Conservation (phyloP, 2,888 invertebrate genomes). For the Ptychoptera contaminata region DNA sequence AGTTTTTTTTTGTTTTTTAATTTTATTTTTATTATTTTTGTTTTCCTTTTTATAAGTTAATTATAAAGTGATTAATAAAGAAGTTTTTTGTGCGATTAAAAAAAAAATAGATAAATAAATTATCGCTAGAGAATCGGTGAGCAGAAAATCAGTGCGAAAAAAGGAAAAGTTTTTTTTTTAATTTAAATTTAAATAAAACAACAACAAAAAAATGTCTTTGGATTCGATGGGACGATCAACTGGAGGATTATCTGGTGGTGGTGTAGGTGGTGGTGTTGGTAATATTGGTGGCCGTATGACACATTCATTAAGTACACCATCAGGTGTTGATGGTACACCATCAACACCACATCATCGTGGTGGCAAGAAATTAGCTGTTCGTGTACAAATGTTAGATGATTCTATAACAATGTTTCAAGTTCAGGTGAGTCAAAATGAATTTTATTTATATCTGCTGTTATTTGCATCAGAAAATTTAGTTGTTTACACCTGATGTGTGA, state of each 20-base stretch:
- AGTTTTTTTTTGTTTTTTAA: no score
- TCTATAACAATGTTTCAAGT: conserved; percentile 82
- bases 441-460: neutral
- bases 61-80: no score
- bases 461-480: neutral
- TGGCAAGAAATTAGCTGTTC: conserved; percentile 77
- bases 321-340: conserved; percentile 53
- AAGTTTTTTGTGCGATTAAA: no score
- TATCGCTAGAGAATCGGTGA: no score
- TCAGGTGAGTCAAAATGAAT: conserved; percentile 44
- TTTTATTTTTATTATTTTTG: no score
- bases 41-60: no score
- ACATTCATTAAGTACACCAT: conserved; percentile 71
- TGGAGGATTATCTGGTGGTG: conserved; percentile 14
- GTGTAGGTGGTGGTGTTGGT: conserved; percentile 16
- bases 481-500: neutral
- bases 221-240: conserved; percentile 23
- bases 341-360: conserved; percentile 68
- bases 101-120: no score
- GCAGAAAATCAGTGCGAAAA: no score
- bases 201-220: conserved; percentile 20
- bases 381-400: conserved; percentile 82
- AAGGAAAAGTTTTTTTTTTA: neutral
- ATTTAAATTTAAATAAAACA: neutral
- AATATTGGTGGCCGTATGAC: conserved; percentile 47